phyloP scores from a whole-genome alignment of 2,113 vertebrate species.

The Telmatochromis brachygnathus region DNA sequence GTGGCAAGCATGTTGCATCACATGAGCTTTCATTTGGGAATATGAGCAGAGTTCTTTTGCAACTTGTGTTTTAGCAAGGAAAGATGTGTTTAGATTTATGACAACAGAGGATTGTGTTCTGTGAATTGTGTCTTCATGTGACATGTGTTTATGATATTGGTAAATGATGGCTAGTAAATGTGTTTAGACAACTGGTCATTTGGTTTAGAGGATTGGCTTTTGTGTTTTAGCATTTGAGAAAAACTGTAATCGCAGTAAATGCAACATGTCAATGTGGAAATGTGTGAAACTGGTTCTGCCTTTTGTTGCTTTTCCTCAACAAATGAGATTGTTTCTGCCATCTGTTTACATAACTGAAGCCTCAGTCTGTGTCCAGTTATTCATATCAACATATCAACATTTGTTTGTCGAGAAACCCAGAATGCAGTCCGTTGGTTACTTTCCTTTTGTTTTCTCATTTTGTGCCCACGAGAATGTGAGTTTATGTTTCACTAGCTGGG shows the following conservation, averaged over 20 bases:
- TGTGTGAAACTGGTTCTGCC: background rate
- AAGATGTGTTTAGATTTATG: too few relatives aligned
- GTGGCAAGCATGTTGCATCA: too few relatives aligned
- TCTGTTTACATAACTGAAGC: background rate
- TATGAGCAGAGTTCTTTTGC: too few relatives aligned
- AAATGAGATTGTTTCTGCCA: background rate
- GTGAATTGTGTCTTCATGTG: too few relatives aligned
- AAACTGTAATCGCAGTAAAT: background rate
- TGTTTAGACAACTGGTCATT: background rate
- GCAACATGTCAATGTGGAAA: background rate
- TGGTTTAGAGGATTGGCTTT: background rate
- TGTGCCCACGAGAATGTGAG: background rate
- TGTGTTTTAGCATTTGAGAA: background rate
- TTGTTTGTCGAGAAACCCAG: constrained; percentile 6
- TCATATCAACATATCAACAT: background rate
- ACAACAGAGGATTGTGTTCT: too few relatives aligned
- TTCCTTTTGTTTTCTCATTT: background rate
- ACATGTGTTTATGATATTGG: too few relatives aligned
- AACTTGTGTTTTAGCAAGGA: too few relatives aligned
- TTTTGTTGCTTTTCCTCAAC: background rate
- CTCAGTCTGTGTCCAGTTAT: background rate
- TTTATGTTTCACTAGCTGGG: background rate
- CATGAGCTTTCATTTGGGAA: too few relatives aligned
- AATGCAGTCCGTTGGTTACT: background rate
- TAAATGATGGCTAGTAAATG: background rate